phyloP scores from a whole-genome alignment of 2,888 invertebrate genomes.

The Adela reaumurella region DNA sequence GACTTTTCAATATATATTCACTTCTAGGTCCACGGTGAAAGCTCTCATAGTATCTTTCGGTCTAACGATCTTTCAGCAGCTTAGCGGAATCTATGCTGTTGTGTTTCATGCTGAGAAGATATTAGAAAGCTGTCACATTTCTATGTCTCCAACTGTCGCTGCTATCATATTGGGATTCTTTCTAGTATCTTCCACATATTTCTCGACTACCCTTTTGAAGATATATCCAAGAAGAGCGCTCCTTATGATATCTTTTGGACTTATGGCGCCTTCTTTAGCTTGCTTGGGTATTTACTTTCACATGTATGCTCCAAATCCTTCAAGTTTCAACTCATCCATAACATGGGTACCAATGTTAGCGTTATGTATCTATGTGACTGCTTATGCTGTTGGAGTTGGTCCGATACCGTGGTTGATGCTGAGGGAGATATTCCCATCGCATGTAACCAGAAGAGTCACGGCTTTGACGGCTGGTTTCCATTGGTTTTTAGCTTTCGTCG shows the following conservation, averaged over 20 bases:
- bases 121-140: constrained; percentile 43
- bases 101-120: constrained; percentile 58
- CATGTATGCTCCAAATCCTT: constrained; percentile 22
- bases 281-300: constrained; percentile 48
- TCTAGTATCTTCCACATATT: constrained; percentile 54
- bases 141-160: constrained; percentile 31
- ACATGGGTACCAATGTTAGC: constrained; percentile 57
- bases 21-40: constrained; percentile 36
- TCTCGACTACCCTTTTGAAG: constrained; percentile 57
- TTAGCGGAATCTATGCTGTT: constrained; percentile 59
- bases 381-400: constrained; percentile 65
- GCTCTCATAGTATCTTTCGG: constrained; percentile 50
- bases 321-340: constrained; percentile 11
- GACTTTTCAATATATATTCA: constrained; percentile 40
- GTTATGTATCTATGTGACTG: constrained; percentile 53
- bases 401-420: constrained; percentile 72
- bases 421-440: constrained; percentile 63
- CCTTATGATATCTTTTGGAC: constrained; percentile 55
- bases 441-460: constrained; percentile 61
- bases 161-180: constrained; percentile 61
- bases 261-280: constrained; percentile 54
- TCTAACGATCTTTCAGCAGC: constrained; percentile 64
- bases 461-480: constrained; percentile 66
- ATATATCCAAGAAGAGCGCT: constrained; percentile 59
- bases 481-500: constrained; percentile 65